A percentile compares a stretch with the other conserved stretches of the same genome.
phyloP scores from a whole-genome alignment of 2,888 invertebrate genomes.

The Drosophila prostipennis region DNA sequence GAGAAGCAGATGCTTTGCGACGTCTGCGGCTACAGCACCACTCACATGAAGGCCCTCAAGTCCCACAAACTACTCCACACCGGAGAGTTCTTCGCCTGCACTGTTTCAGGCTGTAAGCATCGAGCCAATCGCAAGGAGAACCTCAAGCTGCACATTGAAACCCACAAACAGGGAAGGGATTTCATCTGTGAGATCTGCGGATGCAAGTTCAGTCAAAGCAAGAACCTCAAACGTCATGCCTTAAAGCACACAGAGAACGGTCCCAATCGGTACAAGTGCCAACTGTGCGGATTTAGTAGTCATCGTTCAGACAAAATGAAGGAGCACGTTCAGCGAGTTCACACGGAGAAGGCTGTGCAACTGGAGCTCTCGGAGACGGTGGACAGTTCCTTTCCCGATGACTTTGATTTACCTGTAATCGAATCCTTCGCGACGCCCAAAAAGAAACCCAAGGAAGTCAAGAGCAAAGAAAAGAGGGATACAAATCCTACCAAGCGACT shows the following conservation, averaged over 20 bases:
- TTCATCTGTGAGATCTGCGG: slow-evolving; percentile 87
- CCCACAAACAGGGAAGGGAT: slow-evolving; percentile 86
- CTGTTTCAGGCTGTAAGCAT: slow-evolving; percentile 84
- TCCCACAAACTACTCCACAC: slow-evolving; percentile 85
- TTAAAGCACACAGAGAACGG: slow-evolving; percentile 79
- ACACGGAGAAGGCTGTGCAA: slow-evolving; percentile 82
- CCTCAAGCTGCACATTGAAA: slow-evolving; percentile 85
- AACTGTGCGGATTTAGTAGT: slow-evolving; percentile 84
- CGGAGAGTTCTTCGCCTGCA: slow-evolving; percentile 85
- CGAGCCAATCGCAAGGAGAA: slow-evolving; percentile 85
- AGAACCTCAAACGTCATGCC: slow-evolving; percentile 85
- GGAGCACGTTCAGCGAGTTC: slow-evolving; percentile 84
- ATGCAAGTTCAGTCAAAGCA: slow-evolving; percentile 85
- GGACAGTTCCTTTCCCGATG: slow-evolving; percentile 80
- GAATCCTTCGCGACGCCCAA: slow-evolving; percentile 24
- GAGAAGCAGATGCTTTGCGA: slow-evolving; percentile 86
- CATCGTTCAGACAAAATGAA: slow-evolving; percentile 86
- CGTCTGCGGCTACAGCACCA: slow-evolving; percentile 86
- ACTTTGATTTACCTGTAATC: slow-evolving; percentile 72
- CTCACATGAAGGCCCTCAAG: slow-evolving; percentile 85
- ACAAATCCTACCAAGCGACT: slow-evolving; percentile 33
- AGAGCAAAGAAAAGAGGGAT: not conserved
- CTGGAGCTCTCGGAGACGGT: slow-evolving; percentile 81
- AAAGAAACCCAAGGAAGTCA: slow-evolving; percentile 20
- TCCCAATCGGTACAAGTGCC: slow-evolving; percentile 82